phyloP scores from a whole-genome alignment of 2,888 invertebrate species.

The Oligia strigilis region DNA sequence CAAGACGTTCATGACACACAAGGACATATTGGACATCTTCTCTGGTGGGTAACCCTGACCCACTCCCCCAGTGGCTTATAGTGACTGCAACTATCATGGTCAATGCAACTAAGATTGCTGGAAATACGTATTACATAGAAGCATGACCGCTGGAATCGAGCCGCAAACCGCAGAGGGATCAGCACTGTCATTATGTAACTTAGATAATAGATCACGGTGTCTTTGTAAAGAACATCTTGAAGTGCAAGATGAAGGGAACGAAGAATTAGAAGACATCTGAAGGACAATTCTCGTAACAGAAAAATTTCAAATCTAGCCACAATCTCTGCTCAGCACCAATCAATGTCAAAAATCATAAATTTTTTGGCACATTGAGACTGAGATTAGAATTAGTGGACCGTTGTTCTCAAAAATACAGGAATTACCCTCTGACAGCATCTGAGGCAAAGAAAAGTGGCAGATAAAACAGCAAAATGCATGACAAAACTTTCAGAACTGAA shows the following conservation, averaged over 20 bases:
- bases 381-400: not conserved
- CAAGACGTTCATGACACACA: not conserved
- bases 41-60: not conserved
- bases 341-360: not conserved
- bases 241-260: not conserved
- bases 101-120: not conserved
- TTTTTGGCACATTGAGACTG: not conserved
- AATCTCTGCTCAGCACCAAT: too few relatives aligned
- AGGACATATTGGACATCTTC: not conserved
- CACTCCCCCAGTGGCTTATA: not conserved
- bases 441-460: too few relatives aligned
- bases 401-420: too few relatives aligned
- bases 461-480: not conserved
- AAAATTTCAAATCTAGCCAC: not conserved
- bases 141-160: conserved; percentile 12
- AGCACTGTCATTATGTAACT: conserved; percentile 6
- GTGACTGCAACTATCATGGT: not conserved
- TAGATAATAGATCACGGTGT: conserved; percentile 11
- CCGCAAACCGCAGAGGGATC: conserved; percentile 29
- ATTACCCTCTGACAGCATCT: not conserved
- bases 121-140: not conserved
- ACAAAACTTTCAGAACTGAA: not conserved
- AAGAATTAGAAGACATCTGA: not conserved
- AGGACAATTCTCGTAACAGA: not conserved
- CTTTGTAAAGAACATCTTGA: conserved; percentile 1